These are phyloP conservation scores for Ichneumoninae sp. DNA, from an alignment of 2,888 invertebrate species.

Conservation along the genomic window DNA sequence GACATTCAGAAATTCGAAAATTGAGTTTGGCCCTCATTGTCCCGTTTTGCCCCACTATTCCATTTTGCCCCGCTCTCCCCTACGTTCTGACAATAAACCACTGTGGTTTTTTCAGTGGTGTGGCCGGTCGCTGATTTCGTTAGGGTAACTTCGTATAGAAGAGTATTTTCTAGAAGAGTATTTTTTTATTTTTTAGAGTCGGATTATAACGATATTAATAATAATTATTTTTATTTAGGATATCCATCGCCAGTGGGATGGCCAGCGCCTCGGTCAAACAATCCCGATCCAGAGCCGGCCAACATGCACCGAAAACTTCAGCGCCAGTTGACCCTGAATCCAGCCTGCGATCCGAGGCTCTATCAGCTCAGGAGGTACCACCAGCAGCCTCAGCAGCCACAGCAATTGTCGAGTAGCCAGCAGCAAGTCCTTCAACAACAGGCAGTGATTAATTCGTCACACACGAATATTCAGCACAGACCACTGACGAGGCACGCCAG, in stretches of 20 bases:
- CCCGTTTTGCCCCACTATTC: no score
- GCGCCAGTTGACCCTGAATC: slow-evolving; percentile 93
- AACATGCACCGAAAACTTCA: slow-evolving; percentile 92
- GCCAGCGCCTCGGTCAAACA: slow-evolving; percentile 79
- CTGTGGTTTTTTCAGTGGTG: no score
- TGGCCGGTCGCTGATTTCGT: no score
- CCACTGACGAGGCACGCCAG: slow-evolving; percentile 80
- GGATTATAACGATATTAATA: no score
- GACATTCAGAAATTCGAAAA: no score
- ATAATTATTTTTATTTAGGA: slow-evolving; percentile 62
- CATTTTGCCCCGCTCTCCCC: no score
- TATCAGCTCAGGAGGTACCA: slow-evolving; percentile 83
- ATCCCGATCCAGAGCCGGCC: slow-evolving; percentile 78
- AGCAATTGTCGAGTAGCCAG: slow-evolving; percentile 66
- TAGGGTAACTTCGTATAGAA: no score
- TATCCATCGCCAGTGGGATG: slow-evolving; percentile 75
- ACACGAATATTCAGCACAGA: slow-evolving; percentile 76
- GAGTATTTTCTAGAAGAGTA: no score
- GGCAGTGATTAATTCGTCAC: slow-evolving; percentile 72
- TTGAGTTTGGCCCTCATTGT: no score
- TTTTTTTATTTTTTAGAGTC: no score
- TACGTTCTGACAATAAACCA: no score
- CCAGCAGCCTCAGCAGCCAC: slow-evolving; percentile 69
- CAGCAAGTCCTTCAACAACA: slow-evolving; percentile 72
- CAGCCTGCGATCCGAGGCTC: slow-evolving; percentile 90